Base-by-base conservation (phyloP, 2,888 invertebrate genomes). In the Calliphora vomitoria region DNA sequence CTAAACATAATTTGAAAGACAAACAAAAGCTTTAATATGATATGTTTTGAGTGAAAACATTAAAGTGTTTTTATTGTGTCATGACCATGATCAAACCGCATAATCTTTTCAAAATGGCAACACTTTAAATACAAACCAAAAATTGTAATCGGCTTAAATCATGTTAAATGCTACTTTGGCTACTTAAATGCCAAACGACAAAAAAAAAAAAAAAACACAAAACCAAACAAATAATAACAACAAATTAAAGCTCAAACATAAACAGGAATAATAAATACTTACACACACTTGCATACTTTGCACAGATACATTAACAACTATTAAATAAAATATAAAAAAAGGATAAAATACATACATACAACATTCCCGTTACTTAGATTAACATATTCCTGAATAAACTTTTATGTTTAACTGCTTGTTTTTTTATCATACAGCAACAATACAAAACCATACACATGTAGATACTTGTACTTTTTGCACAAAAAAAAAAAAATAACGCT, bases 81-180 rank as follows among this genome's bases (percentile, higher is more conserved):
- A 75, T 74, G 72, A 41, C 62, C 64, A 72, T 72, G 64, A 68
- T 66, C 41, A 50, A 68, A 86, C 78, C 86, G 50, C 86, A 86
- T 78, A 82, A 76, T 78, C 86, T 68, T 53, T 66, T 41, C 6
- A 72, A 72, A 78, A 75, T 68, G 68, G 72, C 58, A 86, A 66
- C 76, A 74, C 47, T 78, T 62, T 58, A 44, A 78, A 78, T 35
- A 62, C 50, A 78, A 82, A 78, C 66, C 82, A 41, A 82, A 85
- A 86, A 68, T 68, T 82, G 58, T 86, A 86, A 86, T 86, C 86
- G 86, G 82, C 86, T 86, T 82, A 86, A 86, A 78, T 78, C 72
- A 76, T 74, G 82, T 78, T 82, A 86, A 86, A 86, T 78, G 68
- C 74, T 68, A 82, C 71, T 82, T 85, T 78, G 64, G 50, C 66